These are phyloP conservation scores for Luscinia luscinia DNA, from an alignment of 2,797 vertebrate genomes.

Conservation along the genomic window DNA sequence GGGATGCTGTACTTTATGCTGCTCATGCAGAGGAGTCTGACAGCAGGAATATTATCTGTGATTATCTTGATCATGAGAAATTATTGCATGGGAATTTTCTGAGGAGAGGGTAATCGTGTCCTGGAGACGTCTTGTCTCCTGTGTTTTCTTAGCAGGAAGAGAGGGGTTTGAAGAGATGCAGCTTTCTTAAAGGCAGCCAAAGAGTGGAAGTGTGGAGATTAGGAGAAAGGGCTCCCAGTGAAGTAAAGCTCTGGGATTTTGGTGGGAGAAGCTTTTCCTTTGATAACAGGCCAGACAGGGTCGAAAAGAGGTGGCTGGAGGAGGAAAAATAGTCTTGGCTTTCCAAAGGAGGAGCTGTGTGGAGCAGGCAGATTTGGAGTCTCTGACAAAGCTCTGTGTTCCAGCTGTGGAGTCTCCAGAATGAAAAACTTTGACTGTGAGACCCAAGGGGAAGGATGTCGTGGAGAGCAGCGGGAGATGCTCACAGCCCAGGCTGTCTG, in stretches of 20 bases:
- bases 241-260: not conserved
- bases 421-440: not conserved
- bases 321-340: not conserved
- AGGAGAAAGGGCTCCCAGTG: not conserved
- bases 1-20: not conserved
- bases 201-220: not conserved
- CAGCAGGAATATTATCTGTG: not conserved
- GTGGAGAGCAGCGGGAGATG: accelerated
- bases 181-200: not conserved
- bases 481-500: accelerated
- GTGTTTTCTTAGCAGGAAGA: not conserved
- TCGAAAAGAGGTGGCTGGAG: not conserved
- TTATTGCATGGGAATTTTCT: not conserved
- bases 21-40: not conserved
- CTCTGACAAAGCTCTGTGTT: not conserved
- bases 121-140: not conserved
- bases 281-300: conserved; percentile 1
- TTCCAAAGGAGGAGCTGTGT: not conserved
- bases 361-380: not conserved
- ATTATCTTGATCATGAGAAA: conserved; percentile 5
- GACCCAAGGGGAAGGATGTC: not conserved
- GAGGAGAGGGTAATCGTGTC: not conserved
- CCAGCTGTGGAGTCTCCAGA: not conserved
- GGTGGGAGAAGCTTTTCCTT: conserved; percentile 27
- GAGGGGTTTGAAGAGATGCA: not conserved